Percentiles rank a stretch among this genome's conserved stretches.
Evolutionary conservation across 1,140 invertebrate species (phyloP).

Genomic region (Monochamus saltuarius): DNA sequence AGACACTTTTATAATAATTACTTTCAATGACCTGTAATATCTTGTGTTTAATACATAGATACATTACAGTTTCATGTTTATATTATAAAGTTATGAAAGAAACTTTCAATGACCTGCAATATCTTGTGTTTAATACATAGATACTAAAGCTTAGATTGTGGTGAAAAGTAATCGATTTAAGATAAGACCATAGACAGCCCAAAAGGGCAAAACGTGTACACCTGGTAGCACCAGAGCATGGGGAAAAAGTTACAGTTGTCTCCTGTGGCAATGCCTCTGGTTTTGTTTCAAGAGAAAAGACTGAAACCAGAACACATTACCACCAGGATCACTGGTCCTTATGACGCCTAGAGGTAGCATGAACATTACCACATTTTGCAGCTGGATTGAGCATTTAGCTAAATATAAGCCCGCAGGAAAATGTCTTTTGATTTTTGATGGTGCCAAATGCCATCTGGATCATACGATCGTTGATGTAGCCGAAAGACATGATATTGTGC

Average conservation of each 20-base stretch:
- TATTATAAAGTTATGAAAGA: conserved; percentile 19
- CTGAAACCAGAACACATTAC: background rate
- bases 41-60: conserved; percentile 14
- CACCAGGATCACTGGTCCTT: background rate
- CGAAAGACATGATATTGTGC: conserved; percentile 2
- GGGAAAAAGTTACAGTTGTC: too few species aligned
- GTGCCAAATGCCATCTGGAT: too few species aligned
- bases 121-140: conserved; percentile 14
- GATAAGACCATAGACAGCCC: too few species aligned
- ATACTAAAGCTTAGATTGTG: too few species aligned
- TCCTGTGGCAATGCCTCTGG: too few species aligned
- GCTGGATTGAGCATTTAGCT: conserved; percentile 2
- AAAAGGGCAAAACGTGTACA: too few species aligned
- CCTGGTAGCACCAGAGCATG: too few species aligned
- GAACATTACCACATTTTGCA: background rate
- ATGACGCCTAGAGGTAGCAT: background rate
- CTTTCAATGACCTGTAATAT: conserved; percentile 13
- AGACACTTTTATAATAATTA: background rate
- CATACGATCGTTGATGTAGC: conserved; percentile 3
- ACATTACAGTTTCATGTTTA: conserved; percentile 6
- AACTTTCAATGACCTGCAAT: conserved; percentile 13
- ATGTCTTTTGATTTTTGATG: conserved; percentile 6
- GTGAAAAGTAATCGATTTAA: too few species aligned
- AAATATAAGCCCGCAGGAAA: conserved; percentile 9
- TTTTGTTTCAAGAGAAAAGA: background rate